Evolutionary conservation across 2,797 vertebrate genomes (phyloP).

Genomic region (Notolepis coatsorum): DNA sequence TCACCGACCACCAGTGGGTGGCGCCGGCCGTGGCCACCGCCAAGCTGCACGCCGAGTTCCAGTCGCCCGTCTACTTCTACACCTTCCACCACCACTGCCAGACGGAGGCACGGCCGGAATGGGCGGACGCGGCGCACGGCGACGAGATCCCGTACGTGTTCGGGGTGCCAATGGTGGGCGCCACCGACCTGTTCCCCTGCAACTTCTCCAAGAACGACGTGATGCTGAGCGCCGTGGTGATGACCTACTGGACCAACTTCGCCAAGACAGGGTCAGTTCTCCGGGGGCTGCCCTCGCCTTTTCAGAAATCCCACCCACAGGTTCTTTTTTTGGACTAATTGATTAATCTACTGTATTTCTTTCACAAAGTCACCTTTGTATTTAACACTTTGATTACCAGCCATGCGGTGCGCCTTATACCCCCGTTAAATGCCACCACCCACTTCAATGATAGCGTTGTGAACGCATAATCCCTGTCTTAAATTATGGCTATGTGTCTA

Average conservation of each 20-base stretch:
- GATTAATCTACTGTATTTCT: no score
- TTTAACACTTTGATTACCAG: no score
- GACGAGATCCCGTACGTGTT: conserved; percentile 97
- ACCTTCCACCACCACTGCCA: conserved; percentile 99
- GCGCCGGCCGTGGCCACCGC: conserved; percentile 95
- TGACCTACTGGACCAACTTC: conserved; percentile 99
- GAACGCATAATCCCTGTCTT: no score
- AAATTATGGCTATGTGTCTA: no score
- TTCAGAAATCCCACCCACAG: background rate
- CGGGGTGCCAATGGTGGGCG: conserved; percentile 95
- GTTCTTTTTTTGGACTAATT: no score
- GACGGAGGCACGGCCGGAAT: conserved; percentile 93
- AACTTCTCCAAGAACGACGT: conserved; percentile 99
- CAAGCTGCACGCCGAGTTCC: conserved; percentile 95
- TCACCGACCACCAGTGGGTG: conserved; percentile 98
- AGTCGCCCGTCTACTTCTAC: conserved; percentile 96
- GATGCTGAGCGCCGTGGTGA: conserved; percentile 96
- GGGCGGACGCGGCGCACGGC: conserved; percentile 95
- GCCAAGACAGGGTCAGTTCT: conserved; percentile 92
- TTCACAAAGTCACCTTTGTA: no score
- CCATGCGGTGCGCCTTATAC: no score
- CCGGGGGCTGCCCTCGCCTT: no score
- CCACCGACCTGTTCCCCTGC: conserved; percentile 96
- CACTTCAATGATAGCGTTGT: no score
- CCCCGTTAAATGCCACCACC: no score